Base-by-base conservation (phyloP, 2,797 vertebrate species). In the Cyclopterus lumpus region DNA sequence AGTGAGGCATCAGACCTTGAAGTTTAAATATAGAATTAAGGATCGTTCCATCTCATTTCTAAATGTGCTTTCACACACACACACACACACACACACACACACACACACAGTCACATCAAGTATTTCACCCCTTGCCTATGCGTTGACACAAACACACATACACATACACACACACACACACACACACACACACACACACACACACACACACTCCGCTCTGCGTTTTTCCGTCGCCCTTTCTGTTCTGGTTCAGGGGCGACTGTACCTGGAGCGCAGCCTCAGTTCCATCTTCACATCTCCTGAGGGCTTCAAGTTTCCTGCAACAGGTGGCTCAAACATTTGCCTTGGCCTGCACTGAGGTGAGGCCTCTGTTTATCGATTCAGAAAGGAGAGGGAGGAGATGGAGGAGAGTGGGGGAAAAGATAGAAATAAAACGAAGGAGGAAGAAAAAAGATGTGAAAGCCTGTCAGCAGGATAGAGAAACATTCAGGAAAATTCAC, bases 241-340 rank as follows among this genome's bases (percentile, higher is more conserved):
- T 76, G 83, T 81, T 82, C 81, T 70, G 75, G 77, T 86, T 89
- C 70, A 85, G 88, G 71, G 79, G 78, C 66, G 81, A 82, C 87
- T 81, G 88, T 86, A 89, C 85, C 91, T 92, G 91, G 92, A 93
- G 86, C 73, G 4, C 71, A 71, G 88, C 84, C 86, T 65, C 40
- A 74, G 77, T 81, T 90, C 88, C 84, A 86, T 86, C 90, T 78
- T 87, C 80, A 84, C 91, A 89, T 94, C 93, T 94, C 94, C 87
- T 76, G 93, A 93, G 94, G 89, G 92, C 91, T 91, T 93, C 88
- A 92, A 81, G 93, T 94, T 93, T 93, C 91, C 91, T 92, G 88
- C 93, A 94, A 93, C 94, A 95, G 95, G 95, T 95, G 95, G 93
- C 92, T 94, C 93, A 95, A 95, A 95, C 94, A 95, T 95, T 95